Conservation (phyloP, 2,888 invertebrate species). For the Aphrophora alni region DNA sequence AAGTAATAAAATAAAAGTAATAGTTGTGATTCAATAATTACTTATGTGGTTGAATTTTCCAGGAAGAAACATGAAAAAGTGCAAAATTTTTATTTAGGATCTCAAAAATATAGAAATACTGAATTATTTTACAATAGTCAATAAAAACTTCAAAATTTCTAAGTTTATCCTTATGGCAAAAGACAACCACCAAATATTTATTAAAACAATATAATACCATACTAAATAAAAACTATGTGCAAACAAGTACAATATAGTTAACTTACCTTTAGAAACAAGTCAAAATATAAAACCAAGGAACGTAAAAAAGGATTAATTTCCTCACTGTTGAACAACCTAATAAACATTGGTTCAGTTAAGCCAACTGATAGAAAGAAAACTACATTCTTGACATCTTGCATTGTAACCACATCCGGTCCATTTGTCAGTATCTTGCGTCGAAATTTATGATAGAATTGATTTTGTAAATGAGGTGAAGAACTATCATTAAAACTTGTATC, state of each 20-base stretch:
- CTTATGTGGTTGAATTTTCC: too few species aligned
- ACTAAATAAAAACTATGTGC: too few species aligned
- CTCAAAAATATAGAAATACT: too few species aligned
- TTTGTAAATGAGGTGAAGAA: background rate
- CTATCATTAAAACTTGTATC: background rate
- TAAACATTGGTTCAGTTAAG: background rate
- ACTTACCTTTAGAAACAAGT: background rate
- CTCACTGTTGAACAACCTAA: background rate
- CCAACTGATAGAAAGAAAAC: background rate
- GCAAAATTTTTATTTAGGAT: too few species aligned
- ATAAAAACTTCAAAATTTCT: too few species aligned
- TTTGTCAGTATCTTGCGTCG: background rate
- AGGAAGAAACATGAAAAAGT: too few species aligned
- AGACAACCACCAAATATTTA: too few species aligned
- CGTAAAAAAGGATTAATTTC: background rate
- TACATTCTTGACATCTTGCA: background rate
- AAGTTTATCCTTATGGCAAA: too few species aligned
- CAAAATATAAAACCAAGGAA: background rate
- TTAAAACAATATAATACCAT: too few species aligned
- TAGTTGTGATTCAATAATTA: too few species aligned
- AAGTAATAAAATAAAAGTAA: too few species aligned
- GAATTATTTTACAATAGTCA: too few species aligned
- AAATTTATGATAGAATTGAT: background rate
- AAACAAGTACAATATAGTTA: background rate
- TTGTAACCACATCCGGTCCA: background rate